A percentile compares a stretch with the other conserved stretches of the same genome.
Evolutionary conservation across 2,797 vertebrate species (phyloP).

Genomic region (Pangasius djambal): DNA sequence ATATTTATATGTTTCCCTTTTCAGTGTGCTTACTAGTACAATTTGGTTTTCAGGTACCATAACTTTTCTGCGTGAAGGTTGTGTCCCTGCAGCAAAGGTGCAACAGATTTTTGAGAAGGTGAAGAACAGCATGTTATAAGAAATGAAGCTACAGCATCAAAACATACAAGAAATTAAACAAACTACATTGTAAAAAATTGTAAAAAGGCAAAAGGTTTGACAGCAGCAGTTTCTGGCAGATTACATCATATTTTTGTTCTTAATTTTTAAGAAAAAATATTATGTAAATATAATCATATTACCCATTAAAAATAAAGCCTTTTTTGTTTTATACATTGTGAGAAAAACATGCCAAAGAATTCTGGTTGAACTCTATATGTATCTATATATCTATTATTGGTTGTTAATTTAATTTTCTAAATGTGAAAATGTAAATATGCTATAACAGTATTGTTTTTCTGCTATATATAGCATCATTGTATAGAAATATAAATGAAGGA

Average conservation of each 20-base stretch:
- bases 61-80: conserved; percentile 84
- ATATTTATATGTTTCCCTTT: neutral
- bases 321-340: neutral
- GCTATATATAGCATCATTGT: too few species aligned
- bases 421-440: neutral
- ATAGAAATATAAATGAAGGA: neutral
- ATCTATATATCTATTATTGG: neutral
- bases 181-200: neutral
- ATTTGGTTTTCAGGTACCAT: conserved; percentile 74
- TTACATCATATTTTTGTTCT: neutral
- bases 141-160: neutral
- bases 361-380: neutral
- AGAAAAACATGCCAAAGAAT: neutral
- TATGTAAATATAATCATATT: neutral
- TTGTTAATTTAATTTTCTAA: neutral
- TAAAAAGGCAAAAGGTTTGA: neutral
- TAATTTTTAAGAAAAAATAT: neutral
- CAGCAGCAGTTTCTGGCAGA: neutral
- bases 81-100: conserved; percentile 80
- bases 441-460: neutral
- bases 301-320: neutral
- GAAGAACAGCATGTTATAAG: conserved; percentile 74
- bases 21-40: neutral
- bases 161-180: neutral
- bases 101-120: conserved; percentile 82